Conservation (phyloP, 2,113 vertebrate species). For the Lampris megalopsis region DNA sequence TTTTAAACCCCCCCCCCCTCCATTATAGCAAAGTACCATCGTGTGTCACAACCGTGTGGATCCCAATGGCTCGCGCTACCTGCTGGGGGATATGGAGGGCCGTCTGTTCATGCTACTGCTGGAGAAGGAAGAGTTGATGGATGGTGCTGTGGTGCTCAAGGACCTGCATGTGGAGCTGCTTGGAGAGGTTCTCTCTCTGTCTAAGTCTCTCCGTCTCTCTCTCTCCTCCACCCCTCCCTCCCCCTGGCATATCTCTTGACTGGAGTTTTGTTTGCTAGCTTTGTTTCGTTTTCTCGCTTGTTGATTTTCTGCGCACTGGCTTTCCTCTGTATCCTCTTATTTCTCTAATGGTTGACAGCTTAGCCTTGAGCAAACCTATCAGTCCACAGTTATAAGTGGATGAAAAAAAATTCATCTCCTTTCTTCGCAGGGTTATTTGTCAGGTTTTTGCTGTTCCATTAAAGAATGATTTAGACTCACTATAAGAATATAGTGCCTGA, state of each 20-base stretch:
- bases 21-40: constrained; percentile 94
- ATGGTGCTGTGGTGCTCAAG: constrained; percentile 92
- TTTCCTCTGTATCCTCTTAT: constrained; percentile 26
- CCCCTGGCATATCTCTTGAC: constrained; percentile 8
- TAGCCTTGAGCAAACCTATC: constrained; percentile 46
- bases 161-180: constrained; percentile 96
- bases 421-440: constrained; percentile 33
- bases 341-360: constrained; percentile 52
- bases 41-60: constrained; percentile 98
- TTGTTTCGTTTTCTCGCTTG: constrained; percentile 15
- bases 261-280: constrained; percentile 13
- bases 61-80: constrained; percentile 94
- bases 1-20: background rate
- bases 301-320: constrained; percentile 24
- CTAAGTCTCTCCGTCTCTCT: background rate
- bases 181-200: constrained; percentile 86
- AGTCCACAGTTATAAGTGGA: constrained; percentile 29
- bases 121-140: constrained; percentile 99
- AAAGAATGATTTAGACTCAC: constrained; percentile 51
- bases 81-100: constrained; percentile 98
- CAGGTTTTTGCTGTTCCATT: constrained; percentile 41
- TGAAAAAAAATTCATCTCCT: constrained; percentile 24
- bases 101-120: constrained; percentile 97
- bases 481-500: constrained; percentile 30
- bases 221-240: constrained; percentile 30